A percentile compares a stretch with the other conserved stretches of the same genome.
Evolutionary conservation across 1,140 invertebrate species (phyloP).

Genomic region (Camponotus pennsylvanicus): DNA sequence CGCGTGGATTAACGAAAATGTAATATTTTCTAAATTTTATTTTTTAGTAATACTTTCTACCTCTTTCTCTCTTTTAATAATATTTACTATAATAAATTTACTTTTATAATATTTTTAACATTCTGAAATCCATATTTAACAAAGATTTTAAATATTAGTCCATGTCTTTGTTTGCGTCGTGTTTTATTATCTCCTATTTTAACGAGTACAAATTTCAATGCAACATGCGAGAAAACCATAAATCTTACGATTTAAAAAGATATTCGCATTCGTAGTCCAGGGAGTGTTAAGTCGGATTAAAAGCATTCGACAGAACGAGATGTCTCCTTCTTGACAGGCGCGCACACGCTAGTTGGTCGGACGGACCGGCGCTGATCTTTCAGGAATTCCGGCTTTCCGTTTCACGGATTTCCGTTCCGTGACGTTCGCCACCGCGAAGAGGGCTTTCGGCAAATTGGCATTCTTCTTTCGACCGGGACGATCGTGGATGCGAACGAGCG

Average conservation of each 20-base stretch:
- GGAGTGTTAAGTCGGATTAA: slow-evolving; percentile 53
- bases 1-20: not conserved
- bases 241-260: not conserved
- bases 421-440: slow-evolving; percentile 71
- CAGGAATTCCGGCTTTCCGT: slow-evolving; percentile 69
- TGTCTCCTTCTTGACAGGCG: slow-evolving; percentile 40
- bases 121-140: not conserved
- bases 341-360: slow-evolving; percentile 31
- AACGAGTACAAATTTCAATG: not conserved
- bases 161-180: no score
- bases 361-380: slow-evolving; percentile 54
- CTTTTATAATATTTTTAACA: not conserved
- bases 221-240: not conserved
- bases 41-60: not conserved
- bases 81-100: not conserved
- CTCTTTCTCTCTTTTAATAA: no score
- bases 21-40: not conserved
- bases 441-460: slow-evolving; percentile 82
- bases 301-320: slow-evolving; percentile 48
- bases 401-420: slow-evolving; percentile 71
- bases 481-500: slow-evolving; percentile 68
- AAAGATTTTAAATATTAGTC: not conserved
- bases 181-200: not conserved
- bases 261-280: not conserved
- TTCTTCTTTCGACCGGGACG: slow-evolving; percentile 80